These are phyloP conservation scores for Poeciliopsis gracilis DNA, from an alignment of 2,797 vertebrate species.

Conservation along the genomic window DNA sequence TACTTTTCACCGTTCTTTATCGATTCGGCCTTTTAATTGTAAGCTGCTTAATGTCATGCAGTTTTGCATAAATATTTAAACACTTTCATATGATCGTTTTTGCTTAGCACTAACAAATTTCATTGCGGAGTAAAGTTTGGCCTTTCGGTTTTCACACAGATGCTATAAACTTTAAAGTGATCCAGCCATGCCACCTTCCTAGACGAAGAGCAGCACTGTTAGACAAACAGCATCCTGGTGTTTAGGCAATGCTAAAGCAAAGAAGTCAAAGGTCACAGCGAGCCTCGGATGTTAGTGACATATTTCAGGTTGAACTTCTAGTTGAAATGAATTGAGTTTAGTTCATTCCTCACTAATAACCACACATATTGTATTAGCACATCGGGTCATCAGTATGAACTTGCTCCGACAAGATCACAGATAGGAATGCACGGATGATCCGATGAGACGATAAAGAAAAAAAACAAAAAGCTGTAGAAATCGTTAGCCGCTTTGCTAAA, in stretches of 20 bases:
- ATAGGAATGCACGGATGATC: conserved; percentile 19
- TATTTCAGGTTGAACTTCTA: conserved; percentile 39
- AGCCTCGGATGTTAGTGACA: conserved; percentile 36
- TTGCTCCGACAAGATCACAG: conserved; percentile 21
- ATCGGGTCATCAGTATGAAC: conserved; percentile 29
- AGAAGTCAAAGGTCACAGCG: conserved; percentile 22
- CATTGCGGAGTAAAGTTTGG: conserved; percentile 16
- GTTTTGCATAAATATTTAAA: background rate
- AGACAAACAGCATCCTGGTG: conserved; percentile 61
- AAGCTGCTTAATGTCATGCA: background rate
- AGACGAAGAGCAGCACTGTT: conserved; percentile 50
- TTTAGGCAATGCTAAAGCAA: conserved; percentile 58
- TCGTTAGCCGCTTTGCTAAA: conserved; percentile 37
- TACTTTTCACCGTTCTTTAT: background rate
- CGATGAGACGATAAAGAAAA: conserved; percentile 35
- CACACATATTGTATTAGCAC: conserved; percentile 10
- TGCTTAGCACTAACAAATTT: background rate
- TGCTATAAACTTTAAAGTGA: conserved; percentile 26
- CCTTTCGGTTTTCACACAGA: conserved; percentile 27
- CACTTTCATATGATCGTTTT: background rate
- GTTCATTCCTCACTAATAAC: conserved; percentile 20
- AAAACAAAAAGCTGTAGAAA: conserved; percentile 7
- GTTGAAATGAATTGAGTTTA: conserved; percentile 13
- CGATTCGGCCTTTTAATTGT: background rate
- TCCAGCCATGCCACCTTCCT: conserved; percentile 8